Conservation (phyloP, 2,113 vertebrate species). For the Corythornis madagascariensis region DNA sequence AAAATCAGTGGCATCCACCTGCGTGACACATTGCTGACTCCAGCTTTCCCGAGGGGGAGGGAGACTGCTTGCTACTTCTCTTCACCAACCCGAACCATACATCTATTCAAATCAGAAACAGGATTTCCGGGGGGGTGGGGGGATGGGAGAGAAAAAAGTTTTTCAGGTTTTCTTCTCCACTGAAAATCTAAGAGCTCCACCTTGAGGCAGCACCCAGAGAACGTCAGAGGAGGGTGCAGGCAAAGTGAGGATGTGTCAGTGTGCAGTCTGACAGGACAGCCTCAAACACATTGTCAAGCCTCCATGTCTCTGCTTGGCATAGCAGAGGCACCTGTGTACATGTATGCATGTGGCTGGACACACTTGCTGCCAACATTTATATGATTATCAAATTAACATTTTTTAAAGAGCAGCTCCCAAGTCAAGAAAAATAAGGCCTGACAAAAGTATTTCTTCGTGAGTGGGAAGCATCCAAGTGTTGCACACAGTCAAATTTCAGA, state of each 20-base stretch:
- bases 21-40: not conserved
- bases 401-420: not conserved
- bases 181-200: constrained; percentile 73
- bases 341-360: not conserved
- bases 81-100: not conserved
- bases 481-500: not conserved
- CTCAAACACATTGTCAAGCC: not conserved
- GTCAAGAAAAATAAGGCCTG: not conserved
- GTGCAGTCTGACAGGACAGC: not conserved
- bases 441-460: not conserved
- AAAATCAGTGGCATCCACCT: not conserved
- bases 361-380: not conserved
- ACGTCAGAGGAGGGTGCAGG: not conserved
- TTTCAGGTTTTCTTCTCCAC: not conserved
- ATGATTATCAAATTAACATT: not conserved
- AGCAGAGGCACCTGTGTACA: not conserved
- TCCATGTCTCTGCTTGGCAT: not conserved
- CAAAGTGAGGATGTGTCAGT: not conserved
- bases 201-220: constrained; percentile 49
- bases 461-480: not conserved
- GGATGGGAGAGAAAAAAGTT: not conserved
- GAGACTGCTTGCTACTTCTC: not conserved
- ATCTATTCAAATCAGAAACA: constrained; percentile 5
- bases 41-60: not conserved
- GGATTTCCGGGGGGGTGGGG: not conserved